Percentiles rank a stretch among this genome's conserved stretches.
Conservation (phyloP, 2,113 vertebrate species). For the Procavia capensis region DNA sequence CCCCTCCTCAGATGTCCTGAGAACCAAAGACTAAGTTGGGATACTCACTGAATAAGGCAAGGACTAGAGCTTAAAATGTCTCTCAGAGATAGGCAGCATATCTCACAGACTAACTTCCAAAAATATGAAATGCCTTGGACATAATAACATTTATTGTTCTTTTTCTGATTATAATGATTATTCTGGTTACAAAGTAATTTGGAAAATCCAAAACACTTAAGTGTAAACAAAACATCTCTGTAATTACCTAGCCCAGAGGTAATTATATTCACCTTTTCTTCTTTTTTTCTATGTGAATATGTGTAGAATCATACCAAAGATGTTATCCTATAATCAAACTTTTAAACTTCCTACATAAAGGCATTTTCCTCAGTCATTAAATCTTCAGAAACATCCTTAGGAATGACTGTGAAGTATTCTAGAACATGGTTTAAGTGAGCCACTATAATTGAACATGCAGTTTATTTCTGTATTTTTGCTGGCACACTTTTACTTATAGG, state of each 20-base stretch:
- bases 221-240: neutral
- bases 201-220: neutral
- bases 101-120: neutral
- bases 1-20: neutral
- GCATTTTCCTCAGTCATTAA: constrained; percentile 16
- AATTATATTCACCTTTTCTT: neutral
- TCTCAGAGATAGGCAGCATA: neutral
- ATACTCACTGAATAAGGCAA: neutral
- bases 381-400: constrained; percentile 35
- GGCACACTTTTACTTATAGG: neutral
- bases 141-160: neutral
- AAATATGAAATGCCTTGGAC: neutral
- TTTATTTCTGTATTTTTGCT: neutral
- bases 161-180: neutral
- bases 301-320: neutral
- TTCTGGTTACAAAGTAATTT: constrained; percentile 7
- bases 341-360: neutral
- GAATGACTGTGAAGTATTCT: neutral
- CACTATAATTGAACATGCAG: neutral
- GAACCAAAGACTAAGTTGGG: neutral
- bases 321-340: constrained; percentile 1
- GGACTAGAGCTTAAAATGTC: neutral
- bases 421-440: neutral
- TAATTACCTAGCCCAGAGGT: constrained; percentile 28
- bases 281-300: neutral